phyloP scores from a whole-genome alignment of 2,888 invertebrate species.

The Sialis lutaria region DNA sequence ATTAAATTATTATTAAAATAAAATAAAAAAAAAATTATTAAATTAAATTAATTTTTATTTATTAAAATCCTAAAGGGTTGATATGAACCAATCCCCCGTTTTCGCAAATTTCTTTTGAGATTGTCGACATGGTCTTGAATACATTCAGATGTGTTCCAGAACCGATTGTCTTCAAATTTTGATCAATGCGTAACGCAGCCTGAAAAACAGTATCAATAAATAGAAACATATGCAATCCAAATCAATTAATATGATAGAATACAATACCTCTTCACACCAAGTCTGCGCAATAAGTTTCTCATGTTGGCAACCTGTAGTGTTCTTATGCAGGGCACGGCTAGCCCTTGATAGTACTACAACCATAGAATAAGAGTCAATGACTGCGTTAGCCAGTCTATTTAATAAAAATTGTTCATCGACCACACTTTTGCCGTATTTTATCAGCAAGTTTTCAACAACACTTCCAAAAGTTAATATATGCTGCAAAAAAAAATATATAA shows the following conservation, averaged over 20 bases:
- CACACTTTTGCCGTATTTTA: slow-evolving; percentile 69
- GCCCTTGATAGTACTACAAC: slow-evolving; percentile 72
- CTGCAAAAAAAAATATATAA: slow-evolving; percentile 20
- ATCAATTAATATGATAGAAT: slow-evolving; percentile 1
- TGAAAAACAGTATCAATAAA: slow-evolving; percentile 21
- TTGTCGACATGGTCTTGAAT: slow-evolving; percentile 41
- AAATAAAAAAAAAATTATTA: no score
- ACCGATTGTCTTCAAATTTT: slow-evolving; percentile 41
- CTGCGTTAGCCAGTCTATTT: slow-evolving; percentile 71
- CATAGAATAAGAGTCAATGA: slow-evolving; percentile 81
- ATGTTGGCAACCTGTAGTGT: slow-evolving; percentile 48
- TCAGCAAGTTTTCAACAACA: slow-evolving; percentile 58
- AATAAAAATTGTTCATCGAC: slow-evolving; percentile 83
- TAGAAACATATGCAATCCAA: background rate
- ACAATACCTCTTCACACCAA: slow-evolving; percentile 62
- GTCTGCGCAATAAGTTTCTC: slow-evolving; percentile 64
- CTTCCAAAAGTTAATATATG: slow-evolving; percentile 55
- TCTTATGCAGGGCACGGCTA: slow-evolving; percentile 45
- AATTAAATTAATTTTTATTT: no score
- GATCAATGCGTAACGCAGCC: slow-evolving; percentile 48
- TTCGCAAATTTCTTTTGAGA: slow-evolving; percentile 49
- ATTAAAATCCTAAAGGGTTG: slow-evolving; percentile 45
- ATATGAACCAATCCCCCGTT: slow-evolving; percentile 44
- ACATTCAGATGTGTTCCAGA: slow-evolving; percentile 36
- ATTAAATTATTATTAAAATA: no score